These are phyloP conservation scores for Euphysa ruthae DNA, from an alignment of 30 jellyfish, hydroid and myxozoan species.

Conservation along the genomic window DNA sequence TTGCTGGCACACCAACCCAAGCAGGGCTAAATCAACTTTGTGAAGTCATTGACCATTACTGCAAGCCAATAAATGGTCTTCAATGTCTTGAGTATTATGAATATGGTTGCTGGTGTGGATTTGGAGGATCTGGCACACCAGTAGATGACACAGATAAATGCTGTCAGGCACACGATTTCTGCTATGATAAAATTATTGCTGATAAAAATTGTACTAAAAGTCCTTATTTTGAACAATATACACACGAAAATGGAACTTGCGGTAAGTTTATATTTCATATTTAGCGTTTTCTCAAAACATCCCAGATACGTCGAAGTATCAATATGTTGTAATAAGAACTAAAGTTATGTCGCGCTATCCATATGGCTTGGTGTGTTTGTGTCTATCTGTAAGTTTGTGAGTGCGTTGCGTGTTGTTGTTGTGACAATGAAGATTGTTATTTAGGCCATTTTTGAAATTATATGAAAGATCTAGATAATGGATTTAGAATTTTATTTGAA, in stretches of 20 bases:
- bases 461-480: no score
- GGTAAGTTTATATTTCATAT: not conserved
- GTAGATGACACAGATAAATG: slow-evolving; percentile 55
- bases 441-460: no score
- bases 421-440: no score
- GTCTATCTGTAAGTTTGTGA: no score
- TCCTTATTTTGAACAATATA: slow-evolving; percentile 23
- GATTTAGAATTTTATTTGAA: no score
- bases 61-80: not conserved
- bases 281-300: not conserved
- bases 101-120: slow-evolving; percentile 96
- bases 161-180: slow-evolving; percentile 19
- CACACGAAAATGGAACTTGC: slow-evolving; percentile 17
- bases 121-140: slow-evolving; percentile 91
- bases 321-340: no score
- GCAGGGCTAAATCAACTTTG: slow-evolving; percentile 66
- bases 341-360: no score
- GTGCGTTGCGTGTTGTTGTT: no score
- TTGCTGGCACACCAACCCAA: not conserved
- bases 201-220: slow-evolving; percentile 8
- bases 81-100: slow-evolving; percentile 73
- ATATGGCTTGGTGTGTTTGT: no score
- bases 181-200: not conserved
- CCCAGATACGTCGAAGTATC: not conserved
- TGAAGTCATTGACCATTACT: slow-evolving; percentile 53